Percentiles rank a stretch among this genome's conserved stretches.
These are phyloP conservation scores for Drosophila rellima DNA, from an alignment of 2,888 invertebrate species.

Conservation along the genomic window DNA sequence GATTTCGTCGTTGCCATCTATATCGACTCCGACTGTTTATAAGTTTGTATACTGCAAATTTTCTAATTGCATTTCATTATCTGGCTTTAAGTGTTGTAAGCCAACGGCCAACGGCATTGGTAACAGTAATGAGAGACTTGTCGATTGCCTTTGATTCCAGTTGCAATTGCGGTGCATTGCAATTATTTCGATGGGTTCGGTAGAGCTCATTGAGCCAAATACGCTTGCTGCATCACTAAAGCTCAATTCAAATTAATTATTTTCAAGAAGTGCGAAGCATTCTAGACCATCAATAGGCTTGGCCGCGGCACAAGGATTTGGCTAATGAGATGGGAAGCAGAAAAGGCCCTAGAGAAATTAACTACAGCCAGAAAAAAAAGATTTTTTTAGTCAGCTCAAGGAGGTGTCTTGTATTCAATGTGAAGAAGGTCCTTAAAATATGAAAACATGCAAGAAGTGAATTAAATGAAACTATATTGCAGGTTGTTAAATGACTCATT, in stretches of 20 bases:
- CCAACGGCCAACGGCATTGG: conserved; percentile 38
- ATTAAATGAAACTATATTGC: too few relatives aligned
- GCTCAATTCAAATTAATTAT: conserved; percentile 31
- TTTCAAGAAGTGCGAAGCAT: conserved; percentile 18
- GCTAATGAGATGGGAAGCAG: conserved; percentile 2
- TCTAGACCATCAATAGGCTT: conserved; percentile 15
- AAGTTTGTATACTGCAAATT: conserved; percentile 32
- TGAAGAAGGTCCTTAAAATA: neutral
- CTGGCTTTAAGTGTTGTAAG: conserved; percentile 53
- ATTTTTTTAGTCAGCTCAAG: neutral
- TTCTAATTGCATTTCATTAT: conserved; percentile 80
- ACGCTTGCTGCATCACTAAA: conserved; percentile 12
- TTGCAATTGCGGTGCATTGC: conserved; percentile 42
- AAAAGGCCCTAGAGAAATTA: neutral
- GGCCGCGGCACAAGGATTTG: neutral
- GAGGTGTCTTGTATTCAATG: neutral
- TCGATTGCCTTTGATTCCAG: conserved; percentile 34
- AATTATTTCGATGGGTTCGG: conserved; percentile 59
- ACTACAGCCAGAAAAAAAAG: neutral
- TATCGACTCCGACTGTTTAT: conserved; percentile 20
- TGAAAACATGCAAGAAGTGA: neutral
- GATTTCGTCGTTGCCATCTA: neutral
- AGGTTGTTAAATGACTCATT: too few relatives aligned
- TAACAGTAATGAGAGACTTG: conserved; percentile 44
- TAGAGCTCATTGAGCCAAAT: conserved; percentile 28